Evolutionary conservation across 1,140 invertebrate species (phyloP).

Genomic region (Hesperophylax magnus): DNA sequence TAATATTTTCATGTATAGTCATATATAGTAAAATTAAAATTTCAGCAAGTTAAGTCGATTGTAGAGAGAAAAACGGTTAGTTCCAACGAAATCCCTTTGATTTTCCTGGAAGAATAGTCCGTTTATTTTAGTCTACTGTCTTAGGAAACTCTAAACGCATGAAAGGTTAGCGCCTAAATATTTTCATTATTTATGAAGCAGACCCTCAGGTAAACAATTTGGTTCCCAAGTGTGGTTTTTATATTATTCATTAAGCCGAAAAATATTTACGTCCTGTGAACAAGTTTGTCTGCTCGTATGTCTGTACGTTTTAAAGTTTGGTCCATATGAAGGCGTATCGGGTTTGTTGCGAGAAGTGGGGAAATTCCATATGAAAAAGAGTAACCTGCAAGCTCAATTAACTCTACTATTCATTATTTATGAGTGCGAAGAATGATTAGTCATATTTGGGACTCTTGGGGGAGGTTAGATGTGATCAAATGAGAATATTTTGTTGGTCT

Average conservation of each 20-base stretch:
- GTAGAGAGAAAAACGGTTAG: too few relatives aligned
- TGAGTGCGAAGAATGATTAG: conserved; percentile 2
- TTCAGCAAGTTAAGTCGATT: too few relatives aligned
- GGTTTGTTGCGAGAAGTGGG: not conserved
- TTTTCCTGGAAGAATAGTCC: too few relatives aligned
- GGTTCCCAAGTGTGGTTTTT: conserved; percentile 8
- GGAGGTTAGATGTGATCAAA: too few relatives aligned
- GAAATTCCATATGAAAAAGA: not conserved
- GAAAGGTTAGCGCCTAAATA: conserved; percentile 5
- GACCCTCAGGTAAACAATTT: conserved; percentile 24
- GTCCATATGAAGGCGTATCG: not conserved
- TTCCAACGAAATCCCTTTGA: too few relatives aligned
- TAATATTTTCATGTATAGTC: too few relatives aligned
- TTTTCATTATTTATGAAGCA: conserved; percentile 33
- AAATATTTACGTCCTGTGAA: conserved; percentile 28
- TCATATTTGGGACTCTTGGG: too few relatives aligned
- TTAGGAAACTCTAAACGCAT: conserved; percentile 11
- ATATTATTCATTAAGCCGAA: conserved; percentile 23
- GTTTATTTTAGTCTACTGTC: not conserved
- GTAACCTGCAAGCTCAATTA: not conserved
- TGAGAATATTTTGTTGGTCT: too few relatives aligned
- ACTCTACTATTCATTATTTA: conserved; percentile 14
- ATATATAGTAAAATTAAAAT: too few relatives aligned
- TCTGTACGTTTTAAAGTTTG: too few relatives aligned
- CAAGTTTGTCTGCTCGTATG: not conserved